Evolutionary conservation across 1,140 invertebrate species (phyloP), one percentile per base, ranked within the genome.

Genomic region (Mycetomoellerius zeteki): DNA sequence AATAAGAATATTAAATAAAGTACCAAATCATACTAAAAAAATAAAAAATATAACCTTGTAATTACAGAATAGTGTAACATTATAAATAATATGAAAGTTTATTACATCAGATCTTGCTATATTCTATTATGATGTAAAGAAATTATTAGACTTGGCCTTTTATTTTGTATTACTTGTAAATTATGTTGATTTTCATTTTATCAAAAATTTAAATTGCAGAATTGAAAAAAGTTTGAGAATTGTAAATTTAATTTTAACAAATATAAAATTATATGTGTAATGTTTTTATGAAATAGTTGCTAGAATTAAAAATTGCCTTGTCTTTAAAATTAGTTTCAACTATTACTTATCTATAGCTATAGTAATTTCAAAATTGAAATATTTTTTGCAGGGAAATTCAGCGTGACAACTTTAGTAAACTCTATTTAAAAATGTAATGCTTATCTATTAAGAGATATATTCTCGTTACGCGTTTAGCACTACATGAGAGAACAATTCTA

Each of bases 371-470:
- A 56, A 81, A 56, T 3, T 14, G 5, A 67, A 67, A 69, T 65
- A 27, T 19, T 75, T 12, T 84, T 8, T 60, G 54, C n/a, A 73
- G 54, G 21, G 73, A 60, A 84, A 73, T 84, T 73, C 37, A 84
- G 37, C 47, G 8, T 81, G 77, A 21, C 80, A 81, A 81, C 64
- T 71, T 81, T 71, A 81, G 80, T 86, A 86, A 72, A 84, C 21
- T 81, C 78, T 86, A 86, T 86, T 19, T 82, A 43, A 86, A 67
- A 67, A 52, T 80, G 37, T 67, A 84, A 84, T 82, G 52, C 43
- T 82, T 84, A 71, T 64, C 14, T 52, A 62, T 62, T 33, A 71
- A 56, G 14, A 78, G 33, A 27, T 19, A 50, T 80, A 86, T 86
- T 81, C 37, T 80, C 62, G 37, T 60, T 43, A 60, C 24, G 37